Base-by-base conservation (phyloP, 2,888 invertebrate species). In the Anarsia innoxiella region DNA sequence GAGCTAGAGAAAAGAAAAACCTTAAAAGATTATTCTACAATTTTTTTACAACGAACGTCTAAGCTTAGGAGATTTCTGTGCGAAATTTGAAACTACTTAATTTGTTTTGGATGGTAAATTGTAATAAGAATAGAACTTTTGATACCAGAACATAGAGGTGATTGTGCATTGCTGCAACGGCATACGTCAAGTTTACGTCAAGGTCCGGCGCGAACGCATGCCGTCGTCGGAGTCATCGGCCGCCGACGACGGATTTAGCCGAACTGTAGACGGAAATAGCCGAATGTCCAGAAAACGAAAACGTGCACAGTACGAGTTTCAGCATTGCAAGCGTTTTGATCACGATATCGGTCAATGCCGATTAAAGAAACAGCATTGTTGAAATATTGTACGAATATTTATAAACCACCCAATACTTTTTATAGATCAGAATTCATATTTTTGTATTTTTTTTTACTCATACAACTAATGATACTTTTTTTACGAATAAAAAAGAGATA, bases 261-360 rank as follows among this genome's bases (percentile, higher is more conserved):
- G 75, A 78, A 73, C 66, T 49, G 52, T 45, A 47, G 64, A 69
- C 78, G 76, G 72, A 76, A 82, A 82, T 82, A 83, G 63, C 68
- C 80, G 74, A 80, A 72, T 63, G 69, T 64, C 64, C 68, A 76
- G 71, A 70, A n/a, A n/a, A n/a, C n/a, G n/a, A n/a, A 69, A 73
- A 56, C 64, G 61, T 59, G 60, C 61, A 64, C 56, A 66, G 69
- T 56, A 60, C 66, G 66, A 62, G 63, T 67, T 78, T 76, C 71
- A 70, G 74, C 71, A n/a, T n/a, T n/a, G n/a, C n/a, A 66, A 68
- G 66, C 59, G 64, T 62, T 56, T 56, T 55, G 54, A 34, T 55
- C 46, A 41, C 38, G 51, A n/a, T n/a, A n/a, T n/a, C 62, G 67
- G 66, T 71, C 66, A 74, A 67, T 68, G 64, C 56, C 60, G 64